These are phyloP conservation scores for Eulithis prunata DNA, from an alignment of 2,888 invertebrate genomes.

Conservation along the genomic window DNA sequence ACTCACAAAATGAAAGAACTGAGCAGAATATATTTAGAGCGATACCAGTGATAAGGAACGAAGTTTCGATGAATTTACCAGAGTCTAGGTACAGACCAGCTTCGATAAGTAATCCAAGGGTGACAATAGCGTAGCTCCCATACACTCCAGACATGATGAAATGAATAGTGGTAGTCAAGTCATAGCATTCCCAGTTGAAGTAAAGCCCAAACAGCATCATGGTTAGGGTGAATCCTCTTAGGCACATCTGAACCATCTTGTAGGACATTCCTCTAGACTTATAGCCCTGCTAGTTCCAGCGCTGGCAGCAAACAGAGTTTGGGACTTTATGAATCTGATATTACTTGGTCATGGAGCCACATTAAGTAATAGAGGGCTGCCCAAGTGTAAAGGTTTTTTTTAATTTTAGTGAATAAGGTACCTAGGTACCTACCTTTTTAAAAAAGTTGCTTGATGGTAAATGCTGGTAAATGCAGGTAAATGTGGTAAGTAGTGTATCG, in stretches of 20 bases:
- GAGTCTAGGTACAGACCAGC: conserved; percentile 49
- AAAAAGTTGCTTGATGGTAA: too few relatives aligned
- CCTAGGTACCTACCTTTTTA: too few relatives aligned
- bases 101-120: conserved; percentile 61
- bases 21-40: conserved; percentile 48
- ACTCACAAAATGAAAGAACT: conserved; percentile 50
- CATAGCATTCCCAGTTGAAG: conserved; percentile 53
- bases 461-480: too few relatives aligned
- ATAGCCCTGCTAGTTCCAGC: too few relatives aligned
- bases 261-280: conserved; percentile 44
- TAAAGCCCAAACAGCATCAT: conserved; percentile 54
- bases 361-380: too few relatives aligned
- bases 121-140: conserved; percentile 54
- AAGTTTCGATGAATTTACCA: conserved; percentile 48
- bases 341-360: too few relatives aligned
- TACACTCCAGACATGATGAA: conserved; percentile 61
- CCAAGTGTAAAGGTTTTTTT: too few relatives aligned
- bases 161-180: conserved; percentile 44
- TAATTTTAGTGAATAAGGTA: too few relatives aligned
- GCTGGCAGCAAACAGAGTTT: too few relatives aligned
- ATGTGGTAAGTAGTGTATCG: too few relatives aligned
- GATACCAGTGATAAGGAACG: conserved; percentile 49
- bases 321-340: too few relatives aligned
- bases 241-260: conserved; percentile 55
- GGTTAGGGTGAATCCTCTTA: conserved; percentile 54